A percentile compares a stretch with the other conserved stretches of the same genome.
Evolutionary conservation across 2,797 vertebrate genomes (phyloP).

Genomic region (Lacerta agilis): DNA sequence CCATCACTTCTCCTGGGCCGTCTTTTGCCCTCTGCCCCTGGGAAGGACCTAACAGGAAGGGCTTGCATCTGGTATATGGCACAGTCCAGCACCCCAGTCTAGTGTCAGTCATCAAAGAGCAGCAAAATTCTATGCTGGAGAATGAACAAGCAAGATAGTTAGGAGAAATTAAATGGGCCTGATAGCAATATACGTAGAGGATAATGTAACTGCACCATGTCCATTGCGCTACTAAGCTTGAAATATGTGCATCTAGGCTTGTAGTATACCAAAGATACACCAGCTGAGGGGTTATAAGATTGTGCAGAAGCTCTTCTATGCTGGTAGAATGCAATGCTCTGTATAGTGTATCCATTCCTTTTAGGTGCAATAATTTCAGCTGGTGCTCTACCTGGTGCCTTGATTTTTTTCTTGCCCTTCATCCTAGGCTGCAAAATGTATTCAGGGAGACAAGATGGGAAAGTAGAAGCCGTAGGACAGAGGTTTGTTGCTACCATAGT

Average conservation of each 20-base stretch:
- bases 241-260: neutral
- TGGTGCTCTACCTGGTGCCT: neutral
- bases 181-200: neutral
- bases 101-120: neutral
- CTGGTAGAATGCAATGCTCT: neutral
- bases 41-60: neutral
- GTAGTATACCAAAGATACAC: neutral
- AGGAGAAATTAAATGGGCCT: neutral
- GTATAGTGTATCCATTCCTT: neutral
- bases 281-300: neutral
- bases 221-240: neutral
- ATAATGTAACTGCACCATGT: neutral
- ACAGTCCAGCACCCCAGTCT: neutral
- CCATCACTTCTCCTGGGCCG: neutral
- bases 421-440: too few species aligned
- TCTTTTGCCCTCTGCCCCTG: neutral
- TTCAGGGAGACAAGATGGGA: neutral
- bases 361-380: neutral
- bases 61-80: neutral
- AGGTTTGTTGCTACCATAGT: conserved; percentile 13
- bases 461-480: neutral
- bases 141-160: neutral
- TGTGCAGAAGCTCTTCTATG: neutral
- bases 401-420: neutral
- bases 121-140: neutral